phyloP scores from a whole-genome alignment of 2,113 vertebrate species.

The Fulmarus glacialis region DNA sequence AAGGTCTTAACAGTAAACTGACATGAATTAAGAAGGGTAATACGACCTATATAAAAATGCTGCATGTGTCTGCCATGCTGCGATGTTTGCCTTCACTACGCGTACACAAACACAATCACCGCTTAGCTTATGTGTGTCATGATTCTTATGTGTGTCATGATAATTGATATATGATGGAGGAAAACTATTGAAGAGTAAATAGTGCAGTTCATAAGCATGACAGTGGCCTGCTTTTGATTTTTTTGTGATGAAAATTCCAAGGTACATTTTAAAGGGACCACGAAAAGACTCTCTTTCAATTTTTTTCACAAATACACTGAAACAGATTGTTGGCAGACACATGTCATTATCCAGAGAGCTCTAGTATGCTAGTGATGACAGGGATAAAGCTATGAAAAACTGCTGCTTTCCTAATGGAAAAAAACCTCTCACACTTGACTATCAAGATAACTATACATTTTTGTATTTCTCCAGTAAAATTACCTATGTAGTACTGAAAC shows the following conservation, averaged over 20 bases:
- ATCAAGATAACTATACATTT: neutral
- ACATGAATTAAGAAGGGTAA: slow-evolving; percentile 58
- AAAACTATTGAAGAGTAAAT: neutral
- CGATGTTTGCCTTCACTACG: neutral
- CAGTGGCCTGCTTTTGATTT: neutral
- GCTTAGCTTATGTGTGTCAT: neutral
- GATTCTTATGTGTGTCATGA: neutral
- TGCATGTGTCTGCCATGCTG: neutral
- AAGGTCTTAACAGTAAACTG: slow-evolving; percentile 58
- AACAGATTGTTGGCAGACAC: neutral
- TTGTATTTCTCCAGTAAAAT: neutral
- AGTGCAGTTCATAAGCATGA: neutral
- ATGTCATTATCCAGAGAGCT: neutral
- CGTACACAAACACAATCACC: neutral
- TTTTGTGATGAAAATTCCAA: neutral
- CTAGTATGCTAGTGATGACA: neutral
- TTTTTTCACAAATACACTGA: neutral
- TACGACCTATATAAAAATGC: slow-evolving; percentile 37
- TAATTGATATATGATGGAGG: neutral
- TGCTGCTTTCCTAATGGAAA: neutral
- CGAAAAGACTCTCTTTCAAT: neutral
- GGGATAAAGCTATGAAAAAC: neutral
- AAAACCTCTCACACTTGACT: neutral
- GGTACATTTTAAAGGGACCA: neutral
- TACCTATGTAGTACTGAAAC: neutral